Evolutionary conservation across 2,888 invertebrate species (phyloP), one percentile per base, ranked within the genome.

Genomic region (Acronicta aceris): DNA sequence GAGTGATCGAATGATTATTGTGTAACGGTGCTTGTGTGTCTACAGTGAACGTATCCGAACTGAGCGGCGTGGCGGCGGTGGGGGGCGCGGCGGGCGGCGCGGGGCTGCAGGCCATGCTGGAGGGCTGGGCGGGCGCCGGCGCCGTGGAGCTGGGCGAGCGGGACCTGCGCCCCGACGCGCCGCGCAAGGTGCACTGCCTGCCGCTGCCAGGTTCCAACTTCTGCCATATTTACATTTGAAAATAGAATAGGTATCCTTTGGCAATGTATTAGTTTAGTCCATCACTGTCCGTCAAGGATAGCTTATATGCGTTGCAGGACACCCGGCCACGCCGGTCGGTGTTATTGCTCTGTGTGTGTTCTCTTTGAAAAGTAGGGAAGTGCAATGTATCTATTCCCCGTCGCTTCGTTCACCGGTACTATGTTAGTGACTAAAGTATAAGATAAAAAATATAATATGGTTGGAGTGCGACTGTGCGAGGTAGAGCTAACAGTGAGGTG

Each of bases 201-300:
- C 98, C 98, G 10, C 95, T 97, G 84, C 98, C 98, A 3, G 98
- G 97, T 96, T 60, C 63, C 60, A 12, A 21, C 10, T 43, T 43
- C 2, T 25, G 12, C 12, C 9, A 9, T 33, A 33, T 33, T 33
- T 12, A 33, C 9, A 33, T 7, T 21, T 21, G 21, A 4, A 21
- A 33, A 3, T 12, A 27, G 6, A 21, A 27, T 33, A 33, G 36
- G 4, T 36, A 36, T 13, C 5, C 36, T 13, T 4, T 36, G 30
- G 4, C 10, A 30, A 30, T 0, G 2, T 30, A 30, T 30, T 27
- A 27, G 27, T 7, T 27, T 27, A 27, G 7, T 7, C n/a, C n/a
- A n/a, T n/a, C n/a, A n/a, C 21, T 4, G 9, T 1, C 9, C 8
- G 30, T 30, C 9, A 3, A 6, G 27, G 6, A 27, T 27, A 27